phyloP scores from a whole-genome alignment of 1,140 invertebrate genomes.

The Drosophila kanapiae region DNA sequence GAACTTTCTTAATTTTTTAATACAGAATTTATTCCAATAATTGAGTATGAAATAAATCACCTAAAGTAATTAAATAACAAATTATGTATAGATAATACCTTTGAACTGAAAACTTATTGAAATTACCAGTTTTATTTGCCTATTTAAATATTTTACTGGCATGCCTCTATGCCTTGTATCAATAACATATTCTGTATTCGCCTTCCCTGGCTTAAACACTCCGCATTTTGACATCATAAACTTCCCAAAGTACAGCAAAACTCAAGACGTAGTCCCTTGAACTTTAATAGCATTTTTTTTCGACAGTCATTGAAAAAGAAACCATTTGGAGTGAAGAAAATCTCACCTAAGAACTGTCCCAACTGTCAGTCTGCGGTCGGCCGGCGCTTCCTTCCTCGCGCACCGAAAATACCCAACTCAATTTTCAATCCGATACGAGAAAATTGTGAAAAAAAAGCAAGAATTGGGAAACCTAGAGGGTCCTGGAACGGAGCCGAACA shows the following conservation, averaged over 20 bases:
- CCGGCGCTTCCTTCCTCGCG: constrained; percentile 7
- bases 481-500: constrained; percentile 35
- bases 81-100: too few relatives aligned
- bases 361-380: constrained; percentile 41
- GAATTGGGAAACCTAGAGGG: background rate
- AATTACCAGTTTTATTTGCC: background rate
- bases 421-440: constrained; percentile 55
- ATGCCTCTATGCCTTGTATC: background rate
- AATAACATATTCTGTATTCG: background rate
- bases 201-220: background rate
- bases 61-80: background rate
- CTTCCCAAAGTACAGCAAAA: background rate
- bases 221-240: background rate
- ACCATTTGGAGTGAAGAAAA: constrained; percentile 16
- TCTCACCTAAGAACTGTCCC: constrained; percentile 42
- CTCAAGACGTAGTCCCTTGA: background rate
- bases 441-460: constrained; percentile 27
- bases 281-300: constrained; percentile 11
- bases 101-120: background rate
- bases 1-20: too few relatives aligned
- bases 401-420: constrained; percentile 50
- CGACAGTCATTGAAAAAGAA: constrained; percentile 14
- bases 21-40: background rate
- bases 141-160: background rate
- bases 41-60: background rate